phyloP scores from a whole-genome alignment of 2,113 vertebrate species.

The Phyllopteryx taeniolatus region DNA sequence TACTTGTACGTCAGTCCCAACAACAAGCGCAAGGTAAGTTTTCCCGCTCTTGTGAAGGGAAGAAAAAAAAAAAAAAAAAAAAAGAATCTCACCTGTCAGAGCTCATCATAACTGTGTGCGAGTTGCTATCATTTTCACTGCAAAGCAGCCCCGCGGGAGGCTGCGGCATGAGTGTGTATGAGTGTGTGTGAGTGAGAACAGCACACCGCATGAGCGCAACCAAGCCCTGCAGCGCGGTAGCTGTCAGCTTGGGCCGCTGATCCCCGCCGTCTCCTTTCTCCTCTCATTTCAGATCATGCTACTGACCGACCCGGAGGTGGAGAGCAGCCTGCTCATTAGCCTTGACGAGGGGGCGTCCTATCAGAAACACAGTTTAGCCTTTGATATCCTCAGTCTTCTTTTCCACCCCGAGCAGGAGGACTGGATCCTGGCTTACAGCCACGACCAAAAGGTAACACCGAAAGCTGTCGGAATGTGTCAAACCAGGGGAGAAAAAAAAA shows the following conservation, averaged over 20 bases:
- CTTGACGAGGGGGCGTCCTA: conserved; percentile 93
- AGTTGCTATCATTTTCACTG: conserved; percentile 21
- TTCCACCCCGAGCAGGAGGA: conserved; percentile 94
- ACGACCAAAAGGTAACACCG: conserved; percentile 87
- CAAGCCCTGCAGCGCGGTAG: conserved; percentile 43
- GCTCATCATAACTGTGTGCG: conserved; percentile 9
- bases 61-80: neutral
- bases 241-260: conserved; percentile 52
- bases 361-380: conserved; percentile 88
- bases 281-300: conserved; percentile 84
- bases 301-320: conserved; percentile 91
- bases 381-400: conserved; percentile 91
- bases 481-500: neutral
- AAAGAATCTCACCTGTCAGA: neutral
- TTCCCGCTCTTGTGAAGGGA: neutral
- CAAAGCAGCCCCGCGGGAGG: conserved; percentile 25
- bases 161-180: neutral
- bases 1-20: conserved; percentile 94
- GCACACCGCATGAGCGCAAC: conserved; percentile 21
- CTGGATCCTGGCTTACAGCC: conserved; percentile 94
- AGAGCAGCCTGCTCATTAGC: conserved; percentile 92
- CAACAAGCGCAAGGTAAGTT: conserved; percentile 90
- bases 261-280: conserved; percentile 39
- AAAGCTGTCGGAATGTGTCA: conserved; percentile 35
- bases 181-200: neutral